These are phyloP conservation scores for Agrotis exclamationis DNA, from an alignment of 2,888 invertebrate genomes.

Conservation along the genomic window DNA sequence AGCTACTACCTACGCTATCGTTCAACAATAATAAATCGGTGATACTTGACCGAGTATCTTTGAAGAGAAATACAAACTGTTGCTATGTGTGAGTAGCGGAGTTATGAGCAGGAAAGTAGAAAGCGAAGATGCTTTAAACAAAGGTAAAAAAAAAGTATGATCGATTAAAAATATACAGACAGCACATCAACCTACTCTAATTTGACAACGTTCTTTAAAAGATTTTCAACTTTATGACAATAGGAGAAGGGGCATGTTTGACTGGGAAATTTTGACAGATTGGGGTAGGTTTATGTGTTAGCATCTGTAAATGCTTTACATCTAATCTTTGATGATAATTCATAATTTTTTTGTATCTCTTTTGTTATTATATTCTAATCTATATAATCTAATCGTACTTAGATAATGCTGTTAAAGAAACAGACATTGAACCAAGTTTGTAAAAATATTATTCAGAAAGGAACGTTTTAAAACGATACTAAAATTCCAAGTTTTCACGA, in stretches of 20 bases:
- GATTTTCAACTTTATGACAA: too few species aligned
- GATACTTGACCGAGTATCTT: conserved; percentile 41
- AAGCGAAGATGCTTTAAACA: conserved; percentile 23
- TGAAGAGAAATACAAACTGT: conserved; percentile 38
- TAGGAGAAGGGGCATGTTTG: too few species aligned
- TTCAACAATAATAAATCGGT: conserved; percentile 59
- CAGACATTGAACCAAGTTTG: background rate
- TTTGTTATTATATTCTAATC: too few species aligned
- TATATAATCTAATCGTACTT: too few species aligned
- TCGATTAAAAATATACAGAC: background rate
- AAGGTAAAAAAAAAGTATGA: conserved; percentile 13
- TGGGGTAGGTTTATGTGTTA: too few species aligned
- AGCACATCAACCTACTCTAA: too few species aligned
- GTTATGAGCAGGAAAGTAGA: conserved; percentile 30
- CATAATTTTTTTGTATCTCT: too few species aligned
- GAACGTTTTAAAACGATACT: background rate
- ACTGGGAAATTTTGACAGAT: too few species aligned
- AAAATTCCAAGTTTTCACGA: background rate
- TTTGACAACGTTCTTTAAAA: too few species aligned
- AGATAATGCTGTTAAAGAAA: background rate
- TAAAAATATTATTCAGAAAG: background rate
- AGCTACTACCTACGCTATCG: conserved; percentile 77
- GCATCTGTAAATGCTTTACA: too few species aligned
- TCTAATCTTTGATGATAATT: too few species aligned
- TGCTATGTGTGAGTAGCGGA: conserved; percentile 10